These are phyloP conservation scores for Acanthacorydalis orientalis DNA, from an alignment of 2,888 invertebrate species.

Conservation along the genomic window DNA sequence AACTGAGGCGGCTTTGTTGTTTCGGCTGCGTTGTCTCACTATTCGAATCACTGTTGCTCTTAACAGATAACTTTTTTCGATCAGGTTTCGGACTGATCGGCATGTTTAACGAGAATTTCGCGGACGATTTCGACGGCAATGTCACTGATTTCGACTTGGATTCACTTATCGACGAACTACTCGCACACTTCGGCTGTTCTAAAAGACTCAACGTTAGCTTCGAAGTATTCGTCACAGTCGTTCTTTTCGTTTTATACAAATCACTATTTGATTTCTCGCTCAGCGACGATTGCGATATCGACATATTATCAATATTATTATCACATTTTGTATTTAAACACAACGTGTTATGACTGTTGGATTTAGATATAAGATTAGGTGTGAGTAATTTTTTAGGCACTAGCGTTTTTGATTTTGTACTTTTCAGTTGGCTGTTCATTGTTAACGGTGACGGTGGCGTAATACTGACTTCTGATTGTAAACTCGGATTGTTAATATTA, in stretches of 20 bases:
- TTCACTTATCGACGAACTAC: background rate
- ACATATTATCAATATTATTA: background rate
- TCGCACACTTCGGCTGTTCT: background rate
- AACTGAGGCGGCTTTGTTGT: slow-evolving; percentile 21
- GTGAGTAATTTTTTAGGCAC: background rate
- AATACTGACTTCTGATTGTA: background rate
- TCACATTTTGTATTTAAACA: background rate
- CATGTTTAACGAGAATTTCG: slow-evolving; percentile 7
- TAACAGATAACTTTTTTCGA: slow-evolving; percentile 3
- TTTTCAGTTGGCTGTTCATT: background rate
- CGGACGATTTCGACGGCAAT: slow-evolving; percentile 6
- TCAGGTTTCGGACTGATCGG: slow-evolving; percentile 3
- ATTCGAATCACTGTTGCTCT: slow-evolving; percentile 6
- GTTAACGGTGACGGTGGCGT: background rate
- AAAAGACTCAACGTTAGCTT: background rate
- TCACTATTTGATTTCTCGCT: background rate
- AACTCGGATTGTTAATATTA: slow-evolving; percentile 13
- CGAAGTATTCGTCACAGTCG: background rate
- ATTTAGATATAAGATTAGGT: background rate
- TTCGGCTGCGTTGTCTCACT: slow-evolving; percentile 9
- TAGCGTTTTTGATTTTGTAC: background rate
- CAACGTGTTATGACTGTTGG: background rate
- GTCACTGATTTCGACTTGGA: slow-evolving; percentile 6
- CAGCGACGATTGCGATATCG: background rate
- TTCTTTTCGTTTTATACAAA: too few relatives aligned